Conservation (phyloP, 2,888 invertebrate genomes). For the Ormyrus labotus region DNA sequence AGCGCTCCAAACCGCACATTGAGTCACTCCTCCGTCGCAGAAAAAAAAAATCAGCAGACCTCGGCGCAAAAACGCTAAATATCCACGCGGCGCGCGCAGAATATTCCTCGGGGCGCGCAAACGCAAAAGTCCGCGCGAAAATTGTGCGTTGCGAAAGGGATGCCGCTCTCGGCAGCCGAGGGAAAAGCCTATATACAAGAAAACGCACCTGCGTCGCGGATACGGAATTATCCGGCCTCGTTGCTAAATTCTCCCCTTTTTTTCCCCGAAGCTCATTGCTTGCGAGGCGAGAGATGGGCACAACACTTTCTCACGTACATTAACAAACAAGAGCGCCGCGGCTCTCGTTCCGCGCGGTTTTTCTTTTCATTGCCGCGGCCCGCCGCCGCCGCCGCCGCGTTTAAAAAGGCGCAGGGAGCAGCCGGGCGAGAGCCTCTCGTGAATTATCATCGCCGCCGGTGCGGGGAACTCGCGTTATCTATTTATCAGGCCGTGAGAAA, state of each 20-base stretch:
- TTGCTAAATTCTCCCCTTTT: not conserved
- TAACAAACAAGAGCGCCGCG: slow-evolving; percentile 27
- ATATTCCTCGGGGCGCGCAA: no score
- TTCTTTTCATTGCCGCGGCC: slow-evolving; percentile 32
- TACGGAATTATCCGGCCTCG: slow-evolving; percentile 18
- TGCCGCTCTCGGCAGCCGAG: no score
- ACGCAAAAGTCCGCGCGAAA: not conserved
- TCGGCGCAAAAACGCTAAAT: no score
- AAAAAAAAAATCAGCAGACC: no score
- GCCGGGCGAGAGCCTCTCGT: no score
- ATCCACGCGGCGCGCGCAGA: no score
- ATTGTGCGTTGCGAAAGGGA: no score
- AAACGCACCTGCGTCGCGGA: slow-evolving; percentile 25
- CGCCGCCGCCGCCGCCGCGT: not conserved
- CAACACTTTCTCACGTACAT: slow-evolving; percentile 51
- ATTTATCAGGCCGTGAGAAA: not conserved
- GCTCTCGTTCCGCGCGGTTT: slow-evolving; percentile 3
- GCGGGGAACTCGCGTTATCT: not conserved
- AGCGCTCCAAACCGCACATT: no score
- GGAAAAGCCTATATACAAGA: not conserved
- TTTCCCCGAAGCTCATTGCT: not conserved
- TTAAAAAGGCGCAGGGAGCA: no score
- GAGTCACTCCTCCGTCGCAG: no score
- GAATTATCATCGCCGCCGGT: not conserved
- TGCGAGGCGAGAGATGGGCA: not conserved